Evolutionary conservation across 2,113 vertebrate genomes (phyloP).

Genomic region (Camelus dromedarius): DNA sequence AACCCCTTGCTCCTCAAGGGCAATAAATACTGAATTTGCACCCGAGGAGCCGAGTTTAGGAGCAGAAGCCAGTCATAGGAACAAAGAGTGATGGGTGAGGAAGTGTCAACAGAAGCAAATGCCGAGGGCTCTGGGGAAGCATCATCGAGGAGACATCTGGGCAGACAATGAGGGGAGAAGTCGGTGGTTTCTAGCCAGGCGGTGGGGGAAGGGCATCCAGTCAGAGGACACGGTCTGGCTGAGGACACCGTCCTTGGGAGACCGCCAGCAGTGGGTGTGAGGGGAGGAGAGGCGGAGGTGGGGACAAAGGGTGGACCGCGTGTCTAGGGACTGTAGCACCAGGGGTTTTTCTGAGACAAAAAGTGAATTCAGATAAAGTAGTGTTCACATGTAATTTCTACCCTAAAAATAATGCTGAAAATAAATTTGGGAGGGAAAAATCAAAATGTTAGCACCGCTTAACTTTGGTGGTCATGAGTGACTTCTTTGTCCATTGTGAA

Average conservation of each 20-base stretch:
- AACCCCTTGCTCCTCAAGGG: background rate
- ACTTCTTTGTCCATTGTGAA: background rate
- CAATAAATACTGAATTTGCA: background rate
- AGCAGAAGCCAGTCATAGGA: background rate
- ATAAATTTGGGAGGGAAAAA: background rate
- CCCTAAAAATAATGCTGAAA: background rate
- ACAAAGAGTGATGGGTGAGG: background rate
- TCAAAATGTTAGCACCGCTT: background rate
- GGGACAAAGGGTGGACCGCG: background rate
- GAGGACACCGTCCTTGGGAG: background rate
- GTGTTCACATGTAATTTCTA: background rate
- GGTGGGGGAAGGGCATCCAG: background rate
- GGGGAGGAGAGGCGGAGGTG: background rate
- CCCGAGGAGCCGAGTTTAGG: background rate
- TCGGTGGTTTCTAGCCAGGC: background rate
- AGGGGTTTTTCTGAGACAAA: background rate
- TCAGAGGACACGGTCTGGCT: rapidly evolving
- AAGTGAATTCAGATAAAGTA: background rate
- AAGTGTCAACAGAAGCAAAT: background rate
- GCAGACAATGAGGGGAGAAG: background rate
- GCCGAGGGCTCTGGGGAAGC: background rate
- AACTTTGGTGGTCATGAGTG: background rate
- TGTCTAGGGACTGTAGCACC: background rate
- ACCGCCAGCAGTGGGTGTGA: background rate
- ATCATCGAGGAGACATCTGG: background rate